Percentiles rank a stretch among this genome's conserved stretches.
phyloP scores from a whole-genome alignment of 2,888 invertebrate genomes.

The Brachyopa scutellaris region DNA sequence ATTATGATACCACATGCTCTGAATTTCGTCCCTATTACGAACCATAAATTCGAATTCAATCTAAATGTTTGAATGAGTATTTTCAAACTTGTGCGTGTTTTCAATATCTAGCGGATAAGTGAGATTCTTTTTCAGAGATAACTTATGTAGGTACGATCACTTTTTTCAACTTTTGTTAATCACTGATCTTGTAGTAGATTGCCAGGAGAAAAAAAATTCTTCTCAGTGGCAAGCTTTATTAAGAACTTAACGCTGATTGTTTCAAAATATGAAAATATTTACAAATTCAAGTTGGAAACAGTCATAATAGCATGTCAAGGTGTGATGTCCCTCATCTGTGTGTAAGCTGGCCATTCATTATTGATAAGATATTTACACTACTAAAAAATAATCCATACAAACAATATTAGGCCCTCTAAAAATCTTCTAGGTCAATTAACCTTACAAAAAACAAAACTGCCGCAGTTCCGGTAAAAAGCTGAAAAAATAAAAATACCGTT shows the following conservation, averaged over 20 bases:
- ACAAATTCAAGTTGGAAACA: background rate
- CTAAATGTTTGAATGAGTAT: constrained; percentile 42
- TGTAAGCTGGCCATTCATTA: no score
- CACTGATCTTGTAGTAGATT: background rate
- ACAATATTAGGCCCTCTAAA: no score
- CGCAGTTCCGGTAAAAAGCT: no score
- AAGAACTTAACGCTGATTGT: no score
- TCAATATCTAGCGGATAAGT: constrained; percentile 46
- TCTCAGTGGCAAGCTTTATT: background rate
- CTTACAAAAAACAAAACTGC: no score
- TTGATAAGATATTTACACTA: no score
- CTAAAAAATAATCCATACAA: no score
- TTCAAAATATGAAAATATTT: no score
- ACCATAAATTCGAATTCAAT: constrained; percentile 21
- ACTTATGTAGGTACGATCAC: background rate
- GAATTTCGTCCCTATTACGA: background rate
- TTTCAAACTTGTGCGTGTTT: constrained; percentile 66
- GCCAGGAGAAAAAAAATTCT: no score
- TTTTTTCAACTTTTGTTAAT: background rate
- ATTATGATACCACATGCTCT: background rate
- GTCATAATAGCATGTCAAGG: constrained; percentile 3
- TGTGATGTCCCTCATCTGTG: background rate
- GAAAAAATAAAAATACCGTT: no score
- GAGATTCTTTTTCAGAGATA: background rate
- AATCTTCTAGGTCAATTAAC: no score